Conservation (phyloP, 2,888 invertebrate genomes). For the Flexamia atlantica region DNA sequence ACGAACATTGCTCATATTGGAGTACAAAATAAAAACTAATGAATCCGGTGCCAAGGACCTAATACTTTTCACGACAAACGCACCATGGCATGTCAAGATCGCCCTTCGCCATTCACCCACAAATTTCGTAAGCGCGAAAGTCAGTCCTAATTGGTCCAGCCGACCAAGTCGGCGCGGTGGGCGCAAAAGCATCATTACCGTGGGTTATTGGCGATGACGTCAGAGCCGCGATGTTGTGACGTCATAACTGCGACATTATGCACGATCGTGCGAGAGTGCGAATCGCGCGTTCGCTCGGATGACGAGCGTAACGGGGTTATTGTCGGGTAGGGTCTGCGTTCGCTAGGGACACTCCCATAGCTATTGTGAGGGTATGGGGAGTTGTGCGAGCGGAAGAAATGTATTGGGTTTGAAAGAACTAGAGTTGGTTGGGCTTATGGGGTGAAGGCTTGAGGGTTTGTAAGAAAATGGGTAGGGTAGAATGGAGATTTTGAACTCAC, state of each 20-base stretch:
- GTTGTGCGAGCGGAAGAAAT: neutral
- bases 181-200: conserved; percentile 10
- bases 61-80: too few species aligned
- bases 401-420: too few species aligned
- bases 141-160: conserved; percentile 6
- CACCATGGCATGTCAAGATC: too few species aligned
- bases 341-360: neutral
- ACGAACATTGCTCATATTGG: too few species aligned
- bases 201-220: conserved; percentile 14
- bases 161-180: neutral
- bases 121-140: conserved; percentile 23
- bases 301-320: neutral
- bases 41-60: too few species aligned
- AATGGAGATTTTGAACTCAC: too few species aligned
- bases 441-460: too few species aligned
- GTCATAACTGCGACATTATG: conserved; percentile 21
- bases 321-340: neutral
- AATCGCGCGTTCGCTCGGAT: neutral
- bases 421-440: too few species aligned
- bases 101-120: too few species aligned
- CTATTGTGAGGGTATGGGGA: neutral
- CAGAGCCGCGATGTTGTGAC: conserved; percentile 2
- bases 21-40: too few species aligned
- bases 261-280: neutral
- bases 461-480: too few species aligned